These are phyloP conservation scores for Fulmarus glacialis DNA, from an alignment of 2,113 vertebrate species.

Conservation along the genomic window DNA sequence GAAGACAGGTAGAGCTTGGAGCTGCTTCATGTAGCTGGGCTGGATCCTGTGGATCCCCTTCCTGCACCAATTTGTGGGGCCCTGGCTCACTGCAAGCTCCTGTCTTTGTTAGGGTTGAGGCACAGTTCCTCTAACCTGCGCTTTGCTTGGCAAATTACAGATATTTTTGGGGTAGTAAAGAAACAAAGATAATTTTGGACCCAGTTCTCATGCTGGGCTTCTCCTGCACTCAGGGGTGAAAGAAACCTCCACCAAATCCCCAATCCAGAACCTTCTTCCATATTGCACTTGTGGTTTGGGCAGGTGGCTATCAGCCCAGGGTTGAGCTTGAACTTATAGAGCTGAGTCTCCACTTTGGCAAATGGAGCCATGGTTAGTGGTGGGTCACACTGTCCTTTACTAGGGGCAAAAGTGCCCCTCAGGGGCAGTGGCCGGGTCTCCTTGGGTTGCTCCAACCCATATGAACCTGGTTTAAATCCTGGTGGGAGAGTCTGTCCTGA, in stretches of 20 bases:
- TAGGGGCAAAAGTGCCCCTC: neutral
- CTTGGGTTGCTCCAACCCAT: neutral
- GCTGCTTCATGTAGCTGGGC: neutral
- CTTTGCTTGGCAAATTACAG: neutral
- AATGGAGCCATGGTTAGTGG: neutral
- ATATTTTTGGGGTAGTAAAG: neutral
- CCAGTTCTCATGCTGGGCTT: neutral
- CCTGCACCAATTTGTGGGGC: neutral
- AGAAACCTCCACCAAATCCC: neutral
- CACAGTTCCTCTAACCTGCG: neutral
- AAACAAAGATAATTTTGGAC: neutral
- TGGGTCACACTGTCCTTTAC: neutral
- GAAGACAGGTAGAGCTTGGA: neutral
- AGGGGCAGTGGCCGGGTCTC: neutral
- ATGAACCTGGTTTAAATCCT: neutral
- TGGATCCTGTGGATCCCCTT: neutral
- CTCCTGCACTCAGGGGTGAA: neutral
- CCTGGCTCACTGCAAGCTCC: neutral
- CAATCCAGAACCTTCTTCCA: neutral
- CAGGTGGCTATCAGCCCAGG: neutral
- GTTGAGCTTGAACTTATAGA: neutral
- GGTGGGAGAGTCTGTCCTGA: neutral
- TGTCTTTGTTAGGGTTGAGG: neutral
- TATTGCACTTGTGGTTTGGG: neutral
- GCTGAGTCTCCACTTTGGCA: neutral